Base-by-base conservation (phyloP, 2,113 vertebrate genomes). In the Cathartes aura region DNA sequence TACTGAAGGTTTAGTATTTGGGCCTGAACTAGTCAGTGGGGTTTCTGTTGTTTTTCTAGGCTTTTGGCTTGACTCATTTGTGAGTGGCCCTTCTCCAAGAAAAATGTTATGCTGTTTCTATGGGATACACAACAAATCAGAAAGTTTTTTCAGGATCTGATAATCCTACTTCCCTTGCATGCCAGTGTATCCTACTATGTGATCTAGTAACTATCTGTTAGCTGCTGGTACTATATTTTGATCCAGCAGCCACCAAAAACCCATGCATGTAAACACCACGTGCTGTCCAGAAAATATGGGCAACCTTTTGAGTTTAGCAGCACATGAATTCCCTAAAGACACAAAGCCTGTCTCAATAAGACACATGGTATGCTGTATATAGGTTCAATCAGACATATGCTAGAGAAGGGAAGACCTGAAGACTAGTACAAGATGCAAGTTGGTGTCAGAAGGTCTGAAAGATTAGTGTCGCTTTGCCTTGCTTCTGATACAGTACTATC, bases 81-180 rank as follows among this genome's bases (percentile, higher is more conserved):
- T 14, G 74, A 92, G 67, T 84, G 52, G 91, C 93, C 48, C 18
- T 62, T 71, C 48, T 96, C 83, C 87, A 92, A 74, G 36, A 64
- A 92, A 97, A 97, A 96, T 92, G 78, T 96, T 97, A 81, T 60
- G 87, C 79, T 36, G 96, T 96, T 93, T 91, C 95, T 92, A 90
- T 58, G 93, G 89, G 91, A 89, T 70, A 96, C 88, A 80, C 36
- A 96, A 88, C 79, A 96, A 97, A 89, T 9, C 24, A 15, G 52
- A 89, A 78, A 42, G 47, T 78, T 56, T 64, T 90, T 92, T 95
- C 82, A 95, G 52, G 71, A 91, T 89, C 68, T 76, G 90, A 89
- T 81, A 93, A 95, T 91, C 63, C 38, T n/a, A 6, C 53, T 90
- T 68, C 67, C 45, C 27, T 73, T 45, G 47, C 21, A 47, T 15